Evolutionary conservation across 2,113 vertebrate species (phyloP), one percentile per base, ranked within the genome.

Genomic region (Dromas ardeola): DNA sequence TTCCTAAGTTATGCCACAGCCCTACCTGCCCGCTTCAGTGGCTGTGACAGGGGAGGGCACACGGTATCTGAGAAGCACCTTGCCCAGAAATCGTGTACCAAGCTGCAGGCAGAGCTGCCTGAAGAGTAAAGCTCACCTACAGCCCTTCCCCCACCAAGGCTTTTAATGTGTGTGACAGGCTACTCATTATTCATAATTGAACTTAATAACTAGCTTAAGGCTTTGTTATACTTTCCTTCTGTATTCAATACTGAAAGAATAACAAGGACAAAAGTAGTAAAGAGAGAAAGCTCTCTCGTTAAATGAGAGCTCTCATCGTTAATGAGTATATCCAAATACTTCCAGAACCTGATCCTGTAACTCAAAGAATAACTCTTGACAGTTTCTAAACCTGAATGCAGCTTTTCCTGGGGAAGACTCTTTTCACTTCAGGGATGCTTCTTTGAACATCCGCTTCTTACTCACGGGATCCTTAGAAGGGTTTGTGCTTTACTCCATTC

Each of bases 141-240:
- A 38, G 47, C 73, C 73, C 74, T 90, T 86, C 63, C 90, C 59
- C 81, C 70, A 81, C 26, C 22, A 17, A 29, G 25, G 42, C 34
- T 82, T 85, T 91, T 78, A 67, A 81, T 50, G 25, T 18, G 13
- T 74, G 52, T 40, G 66, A 76, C 84, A 85, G 34, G 52, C 66
- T 90, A 67, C 66, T 94, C 45, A 69, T 95, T 95, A 94, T 49
- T 90, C 25, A 36, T 90, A 88, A 94, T 72, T 88, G 81, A 91
- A 80, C 56, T 90, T 94, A 94, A 95, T 87, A 91, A 79, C 70
- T 72, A 65, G 47, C 52, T 96, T 84, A 69, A 89, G 36, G 40
- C 27, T 50, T 81, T 85, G 61, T 63, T 91, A 42, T 42, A 87
- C 43, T 96, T 91, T 81, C 42, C 47, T 92, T 91, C 78, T 82